phyloP scores from a whole-genome alignment of 2,113 vertebrate genomes.

The Macquaria ambigua region DNA sequence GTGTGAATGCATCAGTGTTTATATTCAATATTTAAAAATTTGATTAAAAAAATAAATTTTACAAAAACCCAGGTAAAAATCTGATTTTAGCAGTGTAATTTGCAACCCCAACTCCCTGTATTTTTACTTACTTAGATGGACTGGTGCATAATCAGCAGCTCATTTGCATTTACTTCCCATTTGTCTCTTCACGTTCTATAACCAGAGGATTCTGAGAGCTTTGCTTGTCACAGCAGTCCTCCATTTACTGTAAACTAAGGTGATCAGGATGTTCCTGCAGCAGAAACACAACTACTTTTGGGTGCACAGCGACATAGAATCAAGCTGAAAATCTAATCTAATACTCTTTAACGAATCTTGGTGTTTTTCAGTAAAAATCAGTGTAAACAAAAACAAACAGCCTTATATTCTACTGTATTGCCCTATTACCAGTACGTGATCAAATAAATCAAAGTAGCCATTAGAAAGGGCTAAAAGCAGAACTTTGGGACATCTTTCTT shows the following conservation, averaged over 20 bases:
- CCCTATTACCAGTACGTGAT: background rate
- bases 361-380: background rate
- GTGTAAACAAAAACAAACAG: background rate
- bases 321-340: background rate
- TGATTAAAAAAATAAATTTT: background rate
- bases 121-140: slow-evolving; percentile 2
- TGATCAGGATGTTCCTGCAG: background rate
- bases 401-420: background rate
- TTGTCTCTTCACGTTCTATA: background rate
- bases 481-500: background rate
- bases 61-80: background rate
- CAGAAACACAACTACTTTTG: background rate
- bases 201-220: slow-evolving; percentile 5
- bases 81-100: background rate
- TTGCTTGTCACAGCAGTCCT: background rate
- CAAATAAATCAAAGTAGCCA: background rate
- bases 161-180: slow-evolving; percentile 10
- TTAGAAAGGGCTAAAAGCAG: background rate
- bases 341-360: background rate
- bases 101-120: background rate
- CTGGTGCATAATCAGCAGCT: slow-evolving; percentile 23
- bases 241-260: background rate
- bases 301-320: background rate
- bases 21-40: background rate
- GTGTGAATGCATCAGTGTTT: background rate